A percentile compares a stretch with the other conserved stretches of the same genome.
phyloP scores from a whole-genome alignment of 2,113 vertebrate species.

The Rhinogobius similis region DNA sequence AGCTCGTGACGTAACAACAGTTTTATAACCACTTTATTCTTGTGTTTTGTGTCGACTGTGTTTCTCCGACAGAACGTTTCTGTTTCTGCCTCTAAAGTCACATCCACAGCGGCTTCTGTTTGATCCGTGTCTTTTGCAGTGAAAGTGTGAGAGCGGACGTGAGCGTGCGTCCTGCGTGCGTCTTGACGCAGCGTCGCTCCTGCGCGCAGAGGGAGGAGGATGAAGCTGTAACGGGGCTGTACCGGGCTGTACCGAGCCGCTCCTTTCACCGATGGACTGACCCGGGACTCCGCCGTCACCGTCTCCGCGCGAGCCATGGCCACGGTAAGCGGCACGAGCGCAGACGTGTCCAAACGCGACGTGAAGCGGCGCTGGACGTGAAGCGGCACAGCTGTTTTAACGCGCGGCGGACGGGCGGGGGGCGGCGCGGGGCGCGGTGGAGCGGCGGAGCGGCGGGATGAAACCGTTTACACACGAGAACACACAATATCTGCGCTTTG shows the following conservation, averaged over 20 bases:
- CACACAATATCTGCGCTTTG: slow-evolving; percentile 21
- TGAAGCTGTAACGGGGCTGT: slow-evolving; percentile 69
- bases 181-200: slow-evolving; percentile 59
- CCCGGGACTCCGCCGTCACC: slow-evolving; percentile 41
- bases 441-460: slow-evolving; percentile 28
- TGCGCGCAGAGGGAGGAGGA: slow-evolving; percentile 64
- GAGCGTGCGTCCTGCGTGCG: background rate
- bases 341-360: background rate
- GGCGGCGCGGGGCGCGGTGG: slow-evolving; percentile 6
- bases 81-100: no score
- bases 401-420: slow-evolving; percentile 39
- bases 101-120: no score
- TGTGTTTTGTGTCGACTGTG: no score
- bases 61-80: no score
- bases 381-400: slow-evolving; percentile 72
- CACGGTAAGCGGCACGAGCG: slow-evolving; percentile 65
- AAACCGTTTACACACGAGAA: slow-evolving; percentile 43
- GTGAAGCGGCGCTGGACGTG: background rate
- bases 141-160: slow-evolving; percentile 38
- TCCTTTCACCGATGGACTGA: slow-evolving; percentile 66
- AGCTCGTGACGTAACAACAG: no score
- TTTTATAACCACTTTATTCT: no score
- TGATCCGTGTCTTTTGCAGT: slow-evolving; percentile 15
- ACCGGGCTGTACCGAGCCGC: slow-evolving; percentile 43
- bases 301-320: slow-evolving; percentile 63